Base-by-base conservation (phyloP, 2,797 vertebrate species). In the Coluber constrictor region DNA sequence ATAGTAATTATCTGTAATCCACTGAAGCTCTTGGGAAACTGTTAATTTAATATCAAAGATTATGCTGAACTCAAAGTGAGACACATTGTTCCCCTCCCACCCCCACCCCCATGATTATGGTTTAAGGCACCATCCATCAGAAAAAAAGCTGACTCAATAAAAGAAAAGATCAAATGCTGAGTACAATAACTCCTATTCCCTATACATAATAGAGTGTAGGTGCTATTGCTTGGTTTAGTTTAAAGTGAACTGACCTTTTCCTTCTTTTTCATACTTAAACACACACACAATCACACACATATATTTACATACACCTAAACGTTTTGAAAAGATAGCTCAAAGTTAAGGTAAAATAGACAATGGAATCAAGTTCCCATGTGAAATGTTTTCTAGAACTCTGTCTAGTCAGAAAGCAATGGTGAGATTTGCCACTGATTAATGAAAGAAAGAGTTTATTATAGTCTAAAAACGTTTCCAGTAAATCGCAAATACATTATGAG, bases 311-410 rank as follows among this genome's bases (percentile, higher is more conserved):
- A 70, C n/a, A n/a, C 29, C 13, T 66, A 16, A 88, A 47, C 2
- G 32, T 29, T 92, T 86, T 27, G 11, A 37, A 86, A 55, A n/a
- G 3, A 20, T 32, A 79, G 11, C 32, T 92, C 59, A 90, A 9
- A 55, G 23, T 55, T 90, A 55, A 37, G 15, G 47, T 32, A 89
- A 83, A 59, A 13, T 4, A 93, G 37, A 9, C 1, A 95, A 0
- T 6, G 25, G 92, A 83, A 92, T 56, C 87, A 55, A 61, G 79
- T 70, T 51, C 37, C 47, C 57, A 92, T 96, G 60, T 90, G 47
- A 94, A 92, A 83, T 94, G 94, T 94, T 94, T 96, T n/a, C 32
- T 74, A 92, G 93, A 94, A 51, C 70, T 93, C 83, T 66, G 66
- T 89, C 63, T 92, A 94, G 94, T 61, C 74, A 86, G 47, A 92